Conservation (phyloP, 2,888 invertebrate genomes). For the Nomada hirtipes region DNA sequence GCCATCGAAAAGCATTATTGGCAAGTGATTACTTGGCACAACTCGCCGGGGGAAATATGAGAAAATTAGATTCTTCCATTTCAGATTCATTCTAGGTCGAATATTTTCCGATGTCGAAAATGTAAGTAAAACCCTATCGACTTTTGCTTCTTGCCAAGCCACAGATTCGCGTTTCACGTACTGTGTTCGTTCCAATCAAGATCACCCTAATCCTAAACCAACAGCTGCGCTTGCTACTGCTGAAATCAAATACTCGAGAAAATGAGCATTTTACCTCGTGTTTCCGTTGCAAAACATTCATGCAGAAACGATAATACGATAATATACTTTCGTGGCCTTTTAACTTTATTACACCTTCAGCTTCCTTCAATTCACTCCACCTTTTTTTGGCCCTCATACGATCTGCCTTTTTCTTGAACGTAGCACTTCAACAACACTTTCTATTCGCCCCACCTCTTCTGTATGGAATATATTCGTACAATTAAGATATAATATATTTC, state of each 20-base stretch:
- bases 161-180: conserved; percentile 40
- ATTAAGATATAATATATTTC: too few species aligned
- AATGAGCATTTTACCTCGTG: background rate
- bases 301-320: background rate
- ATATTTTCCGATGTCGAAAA: conserved; percentile 34
- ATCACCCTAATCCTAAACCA: conserved; percentile 44
- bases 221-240: conserved; percentile 4
- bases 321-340: background rate
- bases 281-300: background rate
- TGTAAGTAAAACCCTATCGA: conserved; percentile 46
- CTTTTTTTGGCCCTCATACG: background rate
- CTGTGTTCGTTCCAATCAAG: conserved; percentile 19
- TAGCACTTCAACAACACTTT: background rate
- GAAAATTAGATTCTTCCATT: conserved; percentile 49
- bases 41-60: conserved; percentile 31
- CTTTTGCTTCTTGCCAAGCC: conserved; percentile 55
- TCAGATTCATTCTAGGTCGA: conserved; percentile 41
- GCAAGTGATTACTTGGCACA: conserved; percentile 48
- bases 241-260: conserved; percentile 33
- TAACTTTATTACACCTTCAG: background rate
- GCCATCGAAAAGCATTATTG: conserved; percentile 8
- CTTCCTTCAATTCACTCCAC: background rate
- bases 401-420: background rate
- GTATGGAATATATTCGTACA: too few species aligned
- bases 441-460: background rate